phyloP scores from a whole-genome alignment of 1,140 invertebrate species.

The Pachypeltis micranthus region DNA sequence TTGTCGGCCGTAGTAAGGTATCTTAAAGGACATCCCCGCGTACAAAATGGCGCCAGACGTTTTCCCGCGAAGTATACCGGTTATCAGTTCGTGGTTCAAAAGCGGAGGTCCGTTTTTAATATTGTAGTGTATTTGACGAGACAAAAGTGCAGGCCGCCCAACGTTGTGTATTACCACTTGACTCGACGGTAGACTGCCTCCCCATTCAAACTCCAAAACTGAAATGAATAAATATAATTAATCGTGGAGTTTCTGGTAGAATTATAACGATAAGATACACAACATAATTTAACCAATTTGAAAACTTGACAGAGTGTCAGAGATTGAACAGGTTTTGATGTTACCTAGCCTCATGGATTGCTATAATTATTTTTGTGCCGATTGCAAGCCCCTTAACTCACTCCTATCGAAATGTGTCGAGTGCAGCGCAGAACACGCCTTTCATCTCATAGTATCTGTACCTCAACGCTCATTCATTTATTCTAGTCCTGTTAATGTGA shows the following conservation, averaged over 20 bases:
- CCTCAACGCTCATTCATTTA: no score
- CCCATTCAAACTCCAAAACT: slow-evolving; percentile 4
- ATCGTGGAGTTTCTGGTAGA: no score
- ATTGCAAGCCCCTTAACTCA: slow-evolving; percentile 10
- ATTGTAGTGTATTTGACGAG: not conserved
- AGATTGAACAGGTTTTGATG: slow-evolving; percentile 39
- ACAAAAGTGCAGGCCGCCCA: not conserved
- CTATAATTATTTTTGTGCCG: not conserved
- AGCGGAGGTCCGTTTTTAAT: not conserved
- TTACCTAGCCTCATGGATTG: slow-evolving; percentile 30
- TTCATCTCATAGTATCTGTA: no score
- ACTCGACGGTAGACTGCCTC: not conserved
- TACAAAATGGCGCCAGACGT: not conserved
- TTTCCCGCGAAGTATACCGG: not conserved
- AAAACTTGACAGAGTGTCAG: no score
- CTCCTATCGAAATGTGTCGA: no score
- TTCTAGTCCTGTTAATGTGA: no score
- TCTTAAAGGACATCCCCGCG: not conserved
- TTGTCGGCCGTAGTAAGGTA: not conserved
- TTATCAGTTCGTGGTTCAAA: not conserved
- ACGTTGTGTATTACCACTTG: not conserved
- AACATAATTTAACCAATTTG: no score
- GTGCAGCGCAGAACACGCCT: no score
- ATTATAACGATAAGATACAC: no score
- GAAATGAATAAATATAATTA: no score